Conservation (phyloP, 2,797 vertebrate genomes). For the Loriculus beryllinus region DNA sequence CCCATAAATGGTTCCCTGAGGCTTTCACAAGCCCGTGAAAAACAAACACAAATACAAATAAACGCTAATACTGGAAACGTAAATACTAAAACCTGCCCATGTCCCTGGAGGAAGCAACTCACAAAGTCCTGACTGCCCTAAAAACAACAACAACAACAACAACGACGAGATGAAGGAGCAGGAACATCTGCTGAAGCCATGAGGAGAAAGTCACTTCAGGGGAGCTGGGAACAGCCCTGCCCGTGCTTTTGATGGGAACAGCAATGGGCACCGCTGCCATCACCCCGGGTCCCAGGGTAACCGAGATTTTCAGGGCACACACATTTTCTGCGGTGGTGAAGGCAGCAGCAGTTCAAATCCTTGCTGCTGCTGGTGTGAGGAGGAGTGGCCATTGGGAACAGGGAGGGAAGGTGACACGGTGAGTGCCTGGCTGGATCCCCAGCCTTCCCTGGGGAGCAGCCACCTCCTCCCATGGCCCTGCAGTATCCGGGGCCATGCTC, state of each 20-base stretch:
- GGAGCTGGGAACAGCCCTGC: constrained; percentile 27
- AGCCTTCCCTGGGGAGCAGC: not conserved
- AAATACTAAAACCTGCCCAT: constrained; percentile 63
- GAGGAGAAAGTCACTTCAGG: constrained; percentile 54
- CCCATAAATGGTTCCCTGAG: constrained; percentile 61
- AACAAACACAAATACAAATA: constrained; percentile 72
- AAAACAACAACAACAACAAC: not conserved
- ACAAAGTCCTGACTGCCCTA: constrained; percentile 26
- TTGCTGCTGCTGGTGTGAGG: fast-evolving
- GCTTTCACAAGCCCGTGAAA: constrained; percentile 67
- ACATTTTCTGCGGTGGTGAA: fast-evolving
- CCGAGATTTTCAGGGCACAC: not conserved
- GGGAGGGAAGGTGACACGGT: not conserved
- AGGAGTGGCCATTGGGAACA: fast-evolving
- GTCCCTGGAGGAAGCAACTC: constrained; percentile 35
- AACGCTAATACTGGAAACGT: constrained; percentile 64
- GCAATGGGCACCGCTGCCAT: constrained; percentile 5
- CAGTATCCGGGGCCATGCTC: fast-evolving
- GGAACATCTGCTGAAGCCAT: constrained; percentile 63
- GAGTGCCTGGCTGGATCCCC: not conserved
- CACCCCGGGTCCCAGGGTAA: not conserved
- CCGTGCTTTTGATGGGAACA: not conserved
- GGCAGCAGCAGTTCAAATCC: not conserved
- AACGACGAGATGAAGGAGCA: not conserved
- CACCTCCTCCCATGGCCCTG: fast-evolving